Evolutionary conservation across 2,113 vertebrate genomes (phyloP).

Genomic region (Pogonocichla stellata): DNA sequence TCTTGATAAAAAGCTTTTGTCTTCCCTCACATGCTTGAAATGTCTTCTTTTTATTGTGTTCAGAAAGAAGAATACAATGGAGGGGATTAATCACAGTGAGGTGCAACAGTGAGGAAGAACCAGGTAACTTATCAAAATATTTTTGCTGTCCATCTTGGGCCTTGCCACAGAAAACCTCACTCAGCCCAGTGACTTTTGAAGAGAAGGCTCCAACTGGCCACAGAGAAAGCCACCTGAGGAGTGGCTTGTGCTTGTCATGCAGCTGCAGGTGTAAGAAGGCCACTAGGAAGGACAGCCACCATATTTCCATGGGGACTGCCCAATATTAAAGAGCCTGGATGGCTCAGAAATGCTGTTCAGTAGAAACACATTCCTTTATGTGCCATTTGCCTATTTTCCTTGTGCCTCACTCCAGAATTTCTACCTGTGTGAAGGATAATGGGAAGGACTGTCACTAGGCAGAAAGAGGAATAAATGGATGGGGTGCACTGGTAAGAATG

Average conservation of each 20-base stretch:
- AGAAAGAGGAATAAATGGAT: neutral
- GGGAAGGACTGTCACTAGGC: neutral
- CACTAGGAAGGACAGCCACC: neutral
- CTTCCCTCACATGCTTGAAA: neutral
- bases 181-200: neutral
- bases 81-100: neutral
- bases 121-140: neutral
- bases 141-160: neutral
- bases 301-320: neutral
- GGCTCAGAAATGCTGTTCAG: neutral
- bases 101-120: neutral
- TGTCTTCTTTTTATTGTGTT: neutral
- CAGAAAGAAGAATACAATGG: neutral
- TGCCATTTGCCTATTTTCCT: neutral
- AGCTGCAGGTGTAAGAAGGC: neutral
- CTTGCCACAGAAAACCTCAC: neutral
- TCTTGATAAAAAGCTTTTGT: neutral
- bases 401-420: neutral
- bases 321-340: neutral
- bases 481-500: neutral
- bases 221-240: neutral
- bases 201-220: neutral
- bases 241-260: neutral
- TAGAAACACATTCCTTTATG: neutral
- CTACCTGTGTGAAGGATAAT: neutral